Percentiles rank a stretch among this genome's conserved stretches.
Conservation (phyloP, 2,113 vertebrate genomes). For the Tor tambroides region DNA sequence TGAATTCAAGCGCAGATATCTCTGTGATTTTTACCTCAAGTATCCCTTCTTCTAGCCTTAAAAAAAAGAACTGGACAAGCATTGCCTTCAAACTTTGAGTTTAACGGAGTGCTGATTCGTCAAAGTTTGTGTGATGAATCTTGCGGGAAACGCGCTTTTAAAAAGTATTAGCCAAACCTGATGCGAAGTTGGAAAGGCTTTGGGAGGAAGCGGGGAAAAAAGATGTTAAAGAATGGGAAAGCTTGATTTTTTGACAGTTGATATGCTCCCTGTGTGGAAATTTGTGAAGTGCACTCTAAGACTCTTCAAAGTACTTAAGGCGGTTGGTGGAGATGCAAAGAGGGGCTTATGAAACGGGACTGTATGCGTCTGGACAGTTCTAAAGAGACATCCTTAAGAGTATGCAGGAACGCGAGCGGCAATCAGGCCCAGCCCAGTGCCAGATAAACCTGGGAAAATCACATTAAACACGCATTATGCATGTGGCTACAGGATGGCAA, state of each 20-base stretch:
- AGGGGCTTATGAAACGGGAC: conserved; percentile 72
- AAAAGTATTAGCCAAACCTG: conserved; percentile 64
- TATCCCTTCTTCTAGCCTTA: conserved; percentile 39
- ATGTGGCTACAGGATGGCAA: conserved; percentile 44
- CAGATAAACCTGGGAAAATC: conserved; percentile 77
- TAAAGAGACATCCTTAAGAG: conserved; percentile 74
- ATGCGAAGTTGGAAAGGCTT: conserved; percentile 69
- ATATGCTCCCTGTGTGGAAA: conserved; percentile 70
- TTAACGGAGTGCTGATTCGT: conserved; percentile 67
- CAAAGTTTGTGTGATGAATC: conserved; percentile 67
- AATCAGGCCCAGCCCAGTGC: conserved; percentile 74
- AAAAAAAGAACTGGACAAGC: conserved; percentile 54
- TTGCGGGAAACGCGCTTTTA: conserved; percentile 55
- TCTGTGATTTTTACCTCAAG: conserved; percentile 19
- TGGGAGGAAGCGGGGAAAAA: conserved; percentile 64
- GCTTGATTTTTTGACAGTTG: conserved; percentile 66
- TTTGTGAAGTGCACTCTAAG: conserved; percentile 63
- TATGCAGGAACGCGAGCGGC: conserved; percentile 70
- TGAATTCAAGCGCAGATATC: conserved; percentile 56
- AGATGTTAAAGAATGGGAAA: conserved; percentile 64
- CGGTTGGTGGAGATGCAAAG: conserved; percentile 73
- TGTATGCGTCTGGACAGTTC: conserved; percentile 66
- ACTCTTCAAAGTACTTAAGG: conserved; percentile 76
- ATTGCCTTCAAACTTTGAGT: conserved; percentile 55
- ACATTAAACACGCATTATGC: conserved; percentile 76